Evolutionary conservation across 2,113 vertebrate species (phyloP), one percentile per base, ranked within the genome.

Genomic region (Atherinomorus stipes): DNA sequence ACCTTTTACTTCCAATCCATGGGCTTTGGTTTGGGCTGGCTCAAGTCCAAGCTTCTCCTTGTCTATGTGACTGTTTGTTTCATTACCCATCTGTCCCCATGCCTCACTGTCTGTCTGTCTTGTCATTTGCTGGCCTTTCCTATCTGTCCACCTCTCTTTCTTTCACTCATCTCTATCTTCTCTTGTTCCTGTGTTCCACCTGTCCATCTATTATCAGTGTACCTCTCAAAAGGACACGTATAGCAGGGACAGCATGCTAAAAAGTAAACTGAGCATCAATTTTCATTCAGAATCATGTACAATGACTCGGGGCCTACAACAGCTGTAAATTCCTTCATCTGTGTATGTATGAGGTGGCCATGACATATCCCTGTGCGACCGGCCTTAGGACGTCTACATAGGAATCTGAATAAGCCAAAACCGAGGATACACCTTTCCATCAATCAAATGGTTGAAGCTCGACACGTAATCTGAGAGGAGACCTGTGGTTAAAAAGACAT

Each of bases 1-100:
- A 87, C 76, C 84, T 92, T 89, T 88, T 87, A 81, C 74, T 72
- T 85, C 56, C 76, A 89, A 88, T 91, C 88, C 84, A 37, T 6
- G 23, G 78, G 86, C 76, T 90, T 88, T 91, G 53, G 74, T 76
- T 79, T 18, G 1, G 42, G 26, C 57, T 86, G 86, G 78, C 88
- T 56, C 40, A 0, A 10, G 61, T 57, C 84, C 81, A 81, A 74
- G 76, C 73, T 8, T 64, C 70, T 31, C 47, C 72, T 52, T 13
- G 7, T 71, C 80, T 52, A 61, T 65, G 69, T 15, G 66, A 78
- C 65, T 61, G 45, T 71, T 53, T 74, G 22, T 54, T 79, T 77
- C 80, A 58, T 49, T 57, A 40, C 61, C 80, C 88, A 85, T 88
- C 82, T 89, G 87, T 85, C 76, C 49, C 60, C 42, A 1, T 49